Evolutionary conservation across 1,140 invertebrate genomes (phyloP), one percentile per base, ranked within the genome.

Genomic region (Yoshiicerus persimilis): DNA sequence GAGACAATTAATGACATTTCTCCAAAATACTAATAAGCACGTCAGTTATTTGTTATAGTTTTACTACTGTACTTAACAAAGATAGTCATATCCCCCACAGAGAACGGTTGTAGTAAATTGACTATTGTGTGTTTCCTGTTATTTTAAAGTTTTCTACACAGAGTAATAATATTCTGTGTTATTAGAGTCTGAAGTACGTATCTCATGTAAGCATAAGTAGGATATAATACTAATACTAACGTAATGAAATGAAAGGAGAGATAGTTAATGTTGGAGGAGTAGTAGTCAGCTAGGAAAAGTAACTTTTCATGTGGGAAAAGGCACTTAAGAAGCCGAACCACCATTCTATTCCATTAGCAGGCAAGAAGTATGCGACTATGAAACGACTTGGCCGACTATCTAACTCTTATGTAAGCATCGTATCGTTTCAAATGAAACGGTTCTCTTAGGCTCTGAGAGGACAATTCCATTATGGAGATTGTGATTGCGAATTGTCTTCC

Each of bases 391-490:
- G 13, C 47, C 64, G 64, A 30, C 64, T 70, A 30, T 30, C 11
- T 70, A 10, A 8, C 66, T 70, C 32, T 32, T 80, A 20, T 70
- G 23, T 34, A 80, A 30, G 6, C n/a, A 80, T 80, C 34, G 75
- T 34, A n/a, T 80, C 75, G 13, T 80, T 80, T 23, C 32, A 34
- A 80, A 80, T 38, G 75, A 80, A 80, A 80, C n/a, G 20, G 34
- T 36, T 70, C 66, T 70, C 75, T 38, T 34, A 36, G 30, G 32
- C 34, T 80, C 32, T 80, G 34, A 23, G 75, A 80, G 75, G 75
- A 80, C 75, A 80, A 80, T 80, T 80, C 75, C 75, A 80, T 80
- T 80, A 80, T 80, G 75, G 34, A 80, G 75, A 80, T 80, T 80
- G 75, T 80, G 75, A 80, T 80, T 80, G 75, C 75, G 75, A 80